Percentiles rank a stretch among this genome's conserved stretches.
Evolutionary conservation across 2,888 invertebrate genomes (phyloP).

Genomic region (Macroteleia sp.): DNA sequence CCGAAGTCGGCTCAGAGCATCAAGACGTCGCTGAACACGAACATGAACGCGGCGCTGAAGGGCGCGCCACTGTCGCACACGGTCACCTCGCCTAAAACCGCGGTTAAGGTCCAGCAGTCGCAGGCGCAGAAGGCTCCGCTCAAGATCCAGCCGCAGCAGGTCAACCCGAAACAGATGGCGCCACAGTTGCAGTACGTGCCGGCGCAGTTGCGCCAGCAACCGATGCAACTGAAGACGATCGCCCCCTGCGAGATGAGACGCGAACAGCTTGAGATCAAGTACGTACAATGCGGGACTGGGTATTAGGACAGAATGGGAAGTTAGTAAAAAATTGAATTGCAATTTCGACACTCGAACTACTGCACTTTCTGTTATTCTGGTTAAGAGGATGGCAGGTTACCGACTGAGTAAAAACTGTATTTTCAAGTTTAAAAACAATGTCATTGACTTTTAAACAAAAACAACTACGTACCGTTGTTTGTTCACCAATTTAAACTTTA

Average conservation of each 20-base stretch:
- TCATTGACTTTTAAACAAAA: no score
- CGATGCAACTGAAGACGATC: slow-evolving; percentile 76
- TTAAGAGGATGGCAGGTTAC: no score
- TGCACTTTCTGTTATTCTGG: no score
- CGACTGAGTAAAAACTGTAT: no score
- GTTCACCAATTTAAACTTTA: no score
- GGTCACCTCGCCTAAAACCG: slow-evolving; percentile 65
- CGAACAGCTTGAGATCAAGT: slow-evolving; percentile 70
- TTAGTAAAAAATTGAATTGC: no score
- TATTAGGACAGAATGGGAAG: no score
- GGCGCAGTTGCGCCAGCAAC: slow-evolving; percentile 70
- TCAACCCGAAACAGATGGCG: slow-evolving; percentile 74
- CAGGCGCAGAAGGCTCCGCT: slow-evolving; percentile 70
- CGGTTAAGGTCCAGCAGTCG: slow-evolving; percentile 66
- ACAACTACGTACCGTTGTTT: no score
- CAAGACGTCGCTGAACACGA: slow-evolving; percentile 70
- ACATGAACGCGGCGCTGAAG: slow-evolving; percentile 66
- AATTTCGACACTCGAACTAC: no score
- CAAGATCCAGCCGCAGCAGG: slow-evolving; percentile 76
- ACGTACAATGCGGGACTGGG: no score
- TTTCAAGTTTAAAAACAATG: no score
- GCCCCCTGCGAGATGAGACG: slow-evolving; percentile 23
- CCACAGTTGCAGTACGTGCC: slow-evolving; percentile 66
- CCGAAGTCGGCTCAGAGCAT: slow-evolving; percentile 85
- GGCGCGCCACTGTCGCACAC: slow-evolving; percentile 9